Evolutionary conservation across 2,113 vertebrate species (phyloP).

Genomic region (Athene noctua): DNA sequence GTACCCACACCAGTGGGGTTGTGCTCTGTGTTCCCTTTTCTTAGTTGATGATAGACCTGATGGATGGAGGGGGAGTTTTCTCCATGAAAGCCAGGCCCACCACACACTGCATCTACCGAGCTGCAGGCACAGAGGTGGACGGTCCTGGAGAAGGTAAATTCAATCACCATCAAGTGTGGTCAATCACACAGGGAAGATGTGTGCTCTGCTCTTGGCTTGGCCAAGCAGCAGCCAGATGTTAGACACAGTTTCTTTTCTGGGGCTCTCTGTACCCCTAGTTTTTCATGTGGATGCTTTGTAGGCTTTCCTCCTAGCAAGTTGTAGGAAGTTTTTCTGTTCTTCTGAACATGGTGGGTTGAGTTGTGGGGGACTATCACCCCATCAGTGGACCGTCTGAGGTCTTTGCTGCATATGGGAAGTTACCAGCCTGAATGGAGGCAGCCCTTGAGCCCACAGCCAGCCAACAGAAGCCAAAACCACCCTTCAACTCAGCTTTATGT

Average conservation of each 20-base stretch:
- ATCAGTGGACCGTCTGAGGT: not conserved
- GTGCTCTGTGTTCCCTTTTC: not conserved
- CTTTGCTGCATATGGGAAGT: not conserved
- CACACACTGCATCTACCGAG: constrained; percentile 61
- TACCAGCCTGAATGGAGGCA: not conserved
- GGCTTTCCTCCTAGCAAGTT: not conserved
- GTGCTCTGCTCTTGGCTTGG: not conserved
- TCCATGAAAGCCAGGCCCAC: constrained; percentile 66
- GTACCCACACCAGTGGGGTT: not conserved
- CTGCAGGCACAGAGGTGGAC: not conserved
- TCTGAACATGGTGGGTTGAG: not conserved
- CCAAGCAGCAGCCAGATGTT: not conserved
- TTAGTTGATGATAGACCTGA: constrained; percentile 82
- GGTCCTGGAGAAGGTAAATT: constrained; percentile 4
- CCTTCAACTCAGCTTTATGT: not conserved
- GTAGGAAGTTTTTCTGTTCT: not conserved
- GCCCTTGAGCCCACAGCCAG: not conserved
- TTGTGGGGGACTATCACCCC: not conserved
- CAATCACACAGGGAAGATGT: not conserved
- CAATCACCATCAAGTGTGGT: not conserved
- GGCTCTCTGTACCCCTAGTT: not conserved
- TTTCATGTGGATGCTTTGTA: not conserved
- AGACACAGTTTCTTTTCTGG: not conserved
- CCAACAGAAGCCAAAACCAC: not conserved
- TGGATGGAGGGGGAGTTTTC: constrained; percentile 77